Evolutionary conservation across 2,113 vertebrate species (phyloP), one percentile per base, ranked within the genome.

Genomic region (Carettochelys insculpta): DNA sequence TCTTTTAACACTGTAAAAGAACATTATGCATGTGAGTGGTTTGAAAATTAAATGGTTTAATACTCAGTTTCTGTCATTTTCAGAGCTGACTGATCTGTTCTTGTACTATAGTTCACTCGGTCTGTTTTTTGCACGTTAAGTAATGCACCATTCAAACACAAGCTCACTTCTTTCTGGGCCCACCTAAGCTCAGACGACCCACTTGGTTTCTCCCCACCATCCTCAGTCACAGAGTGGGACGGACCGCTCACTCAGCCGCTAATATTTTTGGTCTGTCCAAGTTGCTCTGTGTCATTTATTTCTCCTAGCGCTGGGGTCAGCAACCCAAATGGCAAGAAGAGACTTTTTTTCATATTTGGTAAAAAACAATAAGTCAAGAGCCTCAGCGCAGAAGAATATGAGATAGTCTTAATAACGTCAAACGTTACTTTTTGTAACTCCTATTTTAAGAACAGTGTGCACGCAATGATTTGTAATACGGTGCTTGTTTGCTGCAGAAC

Each of bases 21-120:
- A 97, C 94, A 98, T 98, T 98, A 98, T 98, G 98, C 98, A 98
- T 98, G 98, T 98, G 97, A 97, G 96, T 98, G 97, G 97, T 98
- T 98, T 98, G 98, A 98, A 96, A 98, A 98, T 97, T 98, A 98
- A 98, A 98, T 97, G 95, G 92, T 98, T 98, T 98, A 98, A 98
- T 98, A 98, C 92, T 97, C 97, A 96, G 90, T 77, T 51, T 80
- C 6, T 51, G 94, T 78, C 82, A 97, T 95, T 94, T 88, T 58
- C 86, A 5, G 41, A 47, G 65, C 47, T 24, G 16, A 41, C 54
- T 31, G 56, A 11, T 75, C 47, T 29, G 24, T 65, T 52, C n/a
- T 1, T 53, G 2, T 0, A 0, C 65, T 41, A 45, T 38, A 27
- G 48, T 61, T 61, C 58, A 61, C 34, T 61, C 14, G 5, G 31